These are phyloP conservation scores for Lasius platythorax DNA, from an alignment of 2,888 invertebrate genomes.

Conservation along the genomic window DNA sequence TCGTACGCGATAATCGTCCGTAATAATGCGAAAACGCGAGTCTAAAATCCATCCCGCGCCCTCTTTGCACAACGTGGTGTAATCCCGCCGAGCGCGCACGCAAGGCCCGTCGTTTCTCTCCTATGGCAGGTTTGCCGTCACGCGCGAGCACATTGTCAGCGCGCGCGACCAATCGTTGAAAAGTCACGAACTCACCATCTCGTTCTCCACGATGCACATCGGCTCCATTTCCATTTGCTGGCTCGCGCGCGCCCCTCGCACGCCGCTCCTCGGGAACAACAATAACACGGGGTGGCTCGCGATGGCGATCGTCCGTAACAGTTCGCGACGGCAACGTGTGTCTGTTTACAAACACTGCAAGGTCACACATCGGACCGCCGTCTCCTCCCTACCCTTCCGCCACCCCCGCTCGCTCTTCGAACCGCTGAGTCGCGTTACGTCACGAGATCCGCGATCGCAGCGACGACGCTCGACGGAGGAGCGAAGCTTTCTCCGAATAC, in stretches of 20 bases:
- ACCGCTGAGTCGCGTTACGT: conserved; percentile 71
- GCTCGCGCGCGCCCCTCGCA: conserved; percentile 6
- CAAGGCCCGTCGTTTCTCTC: conserved; percentile 55
- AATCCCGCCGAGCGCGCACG: conserved; percentile 63
- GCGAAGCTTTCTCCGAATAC: not conserved
- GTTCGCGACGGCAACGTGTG: conserved; percentile 87
- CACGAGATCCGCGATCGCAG: conserved; percentile 53
- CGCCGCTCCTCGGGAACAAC: conserved; percentile 14
- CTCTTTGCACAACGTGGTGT: conserved; percentile 74
- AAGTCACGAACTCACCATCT: conserved; percentile 80
- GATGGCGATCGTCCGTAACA: conserved; percentile 64
- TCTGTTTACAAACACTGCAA: conserved; percentile 93
- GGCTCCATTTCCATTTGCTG: conserved; percentile 81
- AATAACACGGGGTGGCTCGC: conserved; percentile 37
- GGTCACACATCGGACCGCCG: conserved; percentile 88
- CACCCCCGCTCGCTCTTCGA: conserved; percentile 30
- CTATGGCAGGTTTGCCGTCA: conserved; percentile 70
- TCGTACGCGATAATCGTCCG: not conserved
- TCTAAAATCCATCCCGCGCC: conserved; percentile 51
- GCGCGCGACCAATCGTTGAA: conserved; percentile 12
- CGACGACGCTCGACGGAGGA: conserved; percentile 25
- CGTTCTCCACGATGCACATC: conserved; percentile 82
- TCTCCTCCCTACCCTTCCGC: conserved; percentile 50
- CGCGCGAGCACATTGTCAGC: conserved; percentile 70
- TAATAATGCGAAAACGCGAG: not conserved